Evolutionary conservation across 1,140 invertebrate genomes (phyloP), one percentile per base, ranked within the genome.

Genomic region (Lordiphosa collinella): DNA sequence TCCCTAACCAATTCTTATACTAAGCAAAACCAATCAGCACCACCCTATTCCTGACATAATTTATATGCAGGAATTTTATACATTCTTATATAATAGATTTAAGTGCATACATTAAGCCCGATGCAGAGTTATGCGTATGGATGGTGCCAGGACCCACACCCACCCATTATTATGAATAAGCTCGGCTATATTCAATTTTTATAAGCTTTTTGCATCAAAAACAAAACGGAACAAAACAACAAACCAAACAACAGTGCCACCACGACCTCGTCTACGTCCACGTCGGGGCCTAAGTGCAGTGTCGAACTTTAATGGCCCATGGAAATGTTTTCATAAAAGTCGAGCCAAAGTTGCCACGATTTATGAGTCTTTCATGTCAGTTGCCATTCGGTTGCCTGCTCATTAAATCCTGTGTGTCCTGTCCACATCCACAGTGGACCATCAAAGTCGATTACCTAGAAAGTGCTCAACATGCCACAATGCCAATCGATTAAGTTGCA

Each of bases 381-480:
- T 65, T 43, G 40, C 40, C 40, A 43, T 43, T 18, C 18, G 40
- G 40, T 43, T 65, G 61, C 43, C 46, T 34, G 52, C 62, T 66
- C 62, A 66, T 66, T 66, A 66, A 66, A 57, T 66, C 34, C 47
- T 29, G 6, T 16, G n/a, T 49, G 37, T 49, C 46, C 16, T 48
- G 29, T 11, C 13, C 36, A 46, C 38, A 16, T 47, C 35, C 16
- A 18, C 18, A 18, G 49, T 65, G 54, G 64, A 53, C 66, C 61
- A 82, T 82, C 75, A 80, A 80, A 80, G 76, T 80, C 61, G 76
- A 82, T 80, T 82, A 82, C 71, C 76, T 75, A 67, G 76, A 75
- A 82, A 80, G 75, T 79, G 58, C 63, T 47, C 63, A 65, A 73
- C 62, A 72, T 68, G 65, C 54, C 54, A 63, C 66, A 59, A 61